Base-by-base conservation (phyloP, 2,888 invertebrate species). In the Pycnomerus fuliginosus region DNA sequence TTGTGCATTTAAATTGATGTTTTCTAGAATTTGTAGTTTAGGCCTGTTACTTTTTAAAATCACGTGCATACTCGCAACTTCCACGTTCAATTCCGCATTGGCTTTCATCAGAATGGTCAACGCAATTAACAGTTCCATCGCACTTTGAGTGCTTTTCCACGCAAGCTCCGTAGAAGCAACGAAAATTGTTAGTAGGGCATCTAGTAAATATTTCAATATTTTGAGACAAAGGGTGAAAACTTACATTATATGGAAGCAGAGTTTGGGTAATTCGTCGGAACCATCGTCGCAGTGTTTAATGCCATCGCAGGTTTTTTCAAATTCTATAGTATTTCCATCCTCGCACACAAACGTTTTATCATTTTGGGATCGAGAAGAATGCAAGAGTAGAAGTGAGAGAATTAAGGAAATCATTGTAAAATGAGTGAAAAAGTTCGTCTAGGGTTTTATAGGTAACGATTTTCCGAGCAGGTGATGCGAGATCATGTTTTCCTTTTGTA, bases 141-240 rank as follows among this genome's bases (percentile, higher is more conserved):
- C 40, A 40, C 23, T n/a, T 16, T 5, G 25, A 27, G 8, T 2
- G 25, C 2, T 12, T 27, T 10, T 10, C 8, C 12, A 40, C 14
- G 20, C 40, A 40, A 15, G 33, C 40, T 11, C 40, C 40, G 16
- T 40, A 40, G 13, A 33, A 17, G 20, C 40, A 40, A 3, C 33
- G 24, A 24, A 40, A 33, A 32, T 30, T 5, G 17, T 40, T 15
- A 44, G 28, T 29, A 32, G 37, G 4, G 22, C 22, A n/a, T 44
- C 39, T 29, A 48, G 22, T 28, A 41, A 36, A 34, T 34, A 46
- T 34, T 44, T 36, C 24, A 47, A 49, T 8, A 45, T 49, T 31
- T 36, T 36, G 20, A 17, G 30, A 36, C 45, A 20, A 20, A 4
- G 4, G 20, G 20, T 5, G 20, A 20, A 20, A 20, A 20, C 27